A percentile compares a stretch with the other conserved stretches of the same genome.
phyloP scores from a whole-genome alignment of 2,888 invertebrate species.

The Silvanus unidentatus region DNA sequence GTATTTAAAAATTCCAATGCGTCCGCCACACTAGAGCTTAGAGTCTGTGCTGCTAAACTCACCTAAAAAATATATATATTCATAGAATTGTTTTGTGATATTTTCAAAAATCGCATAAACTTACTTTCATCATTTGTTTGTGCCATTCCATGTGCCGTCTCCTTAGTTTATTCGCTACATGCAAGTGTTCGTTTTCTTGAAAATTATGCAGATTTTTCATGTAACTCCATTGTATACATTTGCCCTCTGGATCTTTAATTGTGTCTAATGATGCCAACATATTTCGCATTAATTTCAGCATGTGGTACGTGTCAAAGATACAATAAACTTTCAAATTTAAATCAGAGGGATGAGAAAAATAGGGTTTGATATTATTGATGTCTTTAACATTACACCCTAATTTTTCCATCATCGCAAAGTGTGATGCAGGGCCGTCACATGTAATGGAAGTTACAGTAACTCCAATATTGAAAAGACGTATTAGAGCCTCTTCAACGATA shows the following conservation, averaged over 20 bases:
- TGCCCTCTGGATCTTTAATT: constrained; percentile 8
- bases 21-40: constrained; percentile 16
- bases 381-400: constrained; percentile 10
- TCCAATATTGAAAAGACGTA: constrained; percentile 14
- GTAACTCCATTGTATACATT: background rate
- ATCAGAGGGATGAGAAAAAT: constrained; percentile 5
- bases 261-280: constrained; percentile 4
- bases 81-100: too few relatives aligned
- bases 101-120: background rate
- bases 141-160: constrained; percentile 16
- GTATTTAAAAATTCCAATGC: constrained; percentile 11
- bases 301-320: constrained; percentile 11
- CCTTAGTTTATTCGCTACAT: constrained; percentile 14
- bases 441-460: constrained; percentile 17
- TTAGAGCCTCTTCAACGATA: constrained; percentile 15
- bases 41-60: constrained; percentile 17
- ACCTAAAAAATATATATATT: too few relatives aligned
- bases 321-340: constrained; percentile 7
- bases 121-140: constrained; percentile 19
- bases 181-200: constrained; percentile 11
- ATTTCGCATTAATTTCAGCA: constrained; percentile 12
- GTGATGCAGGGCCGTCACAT: constrained; percentile 20
- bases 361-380: constrained; percentile 6
- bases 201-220: constrained; percentile 11
- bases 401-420: constrained; percentile 12